Percentiles rank a stretch among this genome's conserved stretches.
These are phyloP conservation scores for Pogonomyrmex barbatus DNA, from an alignment of 1,140 invertebrate genomes.

Conservation along the genomic window DNA sequence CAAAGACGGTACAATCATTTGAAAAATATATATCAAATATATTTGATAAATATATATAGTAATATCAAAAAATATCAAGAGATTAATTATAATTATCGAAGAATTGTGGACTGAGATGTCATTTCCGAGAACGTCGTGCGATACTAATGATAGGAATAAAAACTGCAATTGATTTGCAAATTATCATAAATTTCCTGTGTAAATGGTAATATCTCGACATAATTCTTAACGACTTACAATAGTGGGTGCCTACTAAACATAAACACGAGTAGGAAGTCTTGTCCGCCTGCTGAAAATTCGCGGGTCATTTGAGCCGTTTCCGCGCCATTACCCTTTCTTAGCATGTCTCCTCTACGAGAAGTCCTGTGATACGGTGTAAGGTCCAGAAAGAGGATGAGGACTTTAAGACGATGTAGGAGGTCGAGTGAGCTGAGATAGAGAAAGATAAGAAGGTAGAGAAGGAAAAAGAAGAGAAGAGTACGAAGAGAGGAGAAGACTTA, in stretches of 20 bases:
- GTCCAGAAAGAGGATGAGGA: conserved; percentile 40
- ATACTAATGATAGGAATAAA: conserved; percentile 5
- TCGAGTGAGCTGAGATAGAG: conserved; percentile 66
- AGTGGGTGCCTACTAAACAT: conserved; percentile 82
- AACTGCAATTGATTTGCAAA: conserved; percentile 47
- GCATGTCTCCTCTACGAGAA: conserved; percentile 67
- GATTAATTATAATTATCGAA: not conserved
- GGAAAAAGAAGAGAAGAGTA: not conserved
- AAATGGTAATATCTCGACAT: conserved; percentile 77
- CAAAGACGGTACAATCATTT: not conserved
- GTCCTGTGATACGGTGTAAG: conserved; percentile 41
- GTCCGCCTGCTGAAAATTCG: conserved; percentile 81
- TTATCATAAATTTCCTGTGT: conserved; percentile 80
- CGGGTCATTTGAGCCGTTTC: conserved; percentile 86
- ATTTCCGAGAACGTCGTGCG: not conserved
- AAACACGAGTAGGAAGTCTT: conserved; percentile 78
- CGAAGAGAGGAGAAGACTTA: conserved; percentile 6
- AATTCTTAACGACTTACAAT: conserved; percentile 79
- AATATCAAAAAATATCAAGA: not conserved
- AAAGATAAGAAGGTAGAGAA: conserved; percentile 47
- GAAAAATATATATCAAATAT: too few species aligned
- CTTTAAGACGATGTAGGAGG: conserved; percentile 26
- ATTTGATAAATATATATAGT: too few species aligned
- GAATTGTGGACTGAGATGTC: not conserved
- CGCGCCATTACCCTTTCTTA: conserved; percentile 85